Conservation (phyloP, 1,140 invertebrate species). For the Apocrypta bakeri region DNA sequence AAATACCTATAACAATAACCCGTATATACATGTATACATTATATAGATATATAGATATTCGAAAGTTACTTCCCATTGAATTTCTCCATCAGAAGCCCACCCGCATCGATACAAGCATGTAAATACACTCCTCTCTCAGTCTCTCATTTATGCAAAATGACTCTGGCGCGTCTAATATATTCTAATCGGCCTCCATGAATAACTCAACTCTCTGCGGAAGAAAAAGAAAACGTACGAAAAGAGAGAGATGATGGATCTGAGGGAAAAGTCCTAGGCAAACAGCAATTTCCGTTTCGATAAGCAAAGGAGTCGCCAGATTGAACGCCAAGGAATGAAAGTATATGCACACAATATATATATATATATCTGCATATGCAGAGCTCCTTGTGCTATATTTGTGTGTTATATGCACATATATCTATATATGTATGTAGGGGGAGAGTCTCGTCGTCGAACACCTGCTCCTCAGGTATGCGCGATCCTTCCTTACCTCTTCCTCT, state of each 20-base stretch:
- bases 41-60: too few species aligned
- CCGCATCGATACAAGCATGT: too few species aligned
- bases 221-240: neutral
- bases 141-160: neutral
- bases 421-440: neutral
- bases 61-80: too few species aligned
- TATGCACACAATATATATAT: neutral
- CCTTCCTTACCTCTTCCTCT: slow-evolving; percentile 18
- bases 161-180: neutral
- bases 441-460: slow-evolving; percentile 25
- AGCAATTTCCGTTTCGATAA: slow-evolving; percentile 25
- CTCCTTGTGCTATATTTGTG: neutral
- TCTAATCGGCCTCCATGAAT: neutral
- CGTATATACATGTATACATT: too few species aligned
- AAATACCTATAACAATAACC: too few species aligned
- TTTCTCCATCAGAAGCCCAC: too few species aligned
- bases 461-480: slow-evolving; percentile 37
- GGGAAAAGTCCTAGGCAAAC: neutral
- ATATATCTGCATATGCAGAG: neutral
- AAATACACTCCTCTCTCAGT: too few species aligned
- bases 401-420: neutral
- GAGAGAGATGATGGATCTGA: neutral
- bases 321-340: neutral
- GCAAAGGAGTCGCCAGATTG: neutral
- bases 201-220: neutral